phyloP scores from a whole-genome alignment of 2,113 vertebrate species.

The Podilymbus podiceps region DNA sequence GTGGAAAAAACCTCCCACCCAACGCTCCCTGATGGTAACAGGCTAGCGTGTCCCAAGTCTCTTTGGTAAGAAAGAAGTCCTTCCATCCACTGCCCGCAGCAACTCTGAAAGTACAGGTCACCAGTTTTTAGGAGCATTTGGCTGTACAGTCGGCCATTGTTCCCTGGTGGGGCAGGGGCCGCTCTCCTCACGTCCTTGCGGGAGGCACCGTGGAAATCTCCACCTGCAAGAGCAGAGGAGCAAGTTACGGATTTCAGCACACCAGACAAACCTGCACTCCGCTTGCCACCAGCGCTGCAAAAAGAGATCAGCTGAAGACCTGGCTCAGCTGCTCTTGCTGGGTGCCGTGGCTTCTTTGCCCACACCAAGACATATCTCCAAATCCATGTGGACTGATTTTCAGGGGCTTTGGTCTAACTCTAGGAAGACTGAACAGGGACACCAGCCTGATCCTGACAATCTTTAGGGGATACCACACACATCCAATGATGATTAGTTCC shows the following conservation, averaged over 20 bases:
- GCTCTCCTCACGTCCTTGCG: neutral
- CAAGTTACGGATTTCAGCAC: neutral
- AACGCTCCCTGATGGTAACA: neutral
- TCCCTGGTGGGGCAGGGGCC: neutral
- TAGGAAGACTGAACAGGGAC: neutral
- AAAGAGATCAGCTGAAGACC: neutral
- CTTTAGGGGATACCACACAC: neutral
- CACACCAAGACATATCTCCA: neutral
- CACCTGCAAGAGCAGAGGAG: neutral
- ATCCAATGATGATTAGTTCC: neutral
- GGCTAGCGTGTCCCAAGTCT: neutral
- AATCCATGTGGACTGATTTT: neutral
- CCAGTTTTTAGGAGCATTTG: neutral
- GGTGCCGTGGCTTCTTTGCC: neutral
- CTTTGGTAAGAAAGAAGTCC: neutral
- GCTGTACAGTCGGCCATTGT: neutral
- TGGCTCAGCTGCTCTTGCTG: neutral
- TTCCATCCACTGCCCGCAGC: rapidly evolving
- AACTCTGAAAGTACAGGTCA: neutral
- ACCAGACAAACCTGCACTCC: neutral
- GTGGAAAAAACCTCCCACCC: neutral
- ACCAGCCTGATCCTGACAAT: neutral
- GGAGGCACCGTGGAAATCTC: neutral
- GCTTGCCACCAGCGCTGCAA: neutral
- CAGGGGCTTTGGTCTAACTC: neutral